Evolutionary conservation across 2,888 invertebrate species (phyloP), one percentile per base, ranked within the genome.

Genomic region (Apeira syringaria): DNA sequence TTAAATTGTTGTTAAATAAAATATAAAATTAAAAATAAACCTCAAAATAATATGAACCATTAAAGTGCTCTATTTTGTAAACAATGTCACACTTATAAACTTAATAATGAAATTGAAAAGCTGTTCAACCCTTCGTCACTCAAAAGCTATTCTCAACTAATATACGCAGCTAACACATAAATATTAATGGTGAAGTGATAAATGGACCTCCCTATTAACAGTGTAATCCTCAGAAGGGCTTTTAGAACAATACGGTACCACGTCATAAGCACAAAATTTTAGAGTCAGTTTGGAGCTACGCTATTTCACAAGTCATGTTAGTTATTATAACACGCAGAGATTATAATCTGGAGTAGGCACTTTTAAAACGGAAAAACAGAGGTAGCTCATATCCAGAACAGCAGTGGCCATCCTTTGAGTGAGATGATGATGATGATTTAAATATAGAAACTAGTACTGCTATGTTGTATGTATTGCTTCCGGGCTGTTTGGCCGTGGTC

Each of bases 271-370:
- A 31, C 42, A 30, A 67, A 63, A 47, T 65, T 64, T 52, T 56
- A 46, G 61, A 56, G 68, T 61, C 67, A 68, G 64, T 58, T 68
- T 50, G 53, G 54, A 43, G n/a, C 37, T 50, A n/a, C 46, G 42
- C 53, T 59, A 53, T 59, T n/a, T 43, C 48, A 31, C 24, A 25
- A 45, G 17, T 29, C 15, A 28, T 2, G 10, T 11, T 26, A 11
- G 26, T 26, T 26, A 11, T 11, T 26, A 6, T 11, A 11, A 26
- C 10, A 11, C 6, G 11, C 11, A n/a, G n/a, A n/a, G n/a, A n/a
- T n/a, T n/a, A n/a, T n/a, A n/a, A n/a, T n/a, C n/a, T n/a, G n/a
- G n/a, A n/a, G n/a, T n/a, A n/a, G n/a, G n/a, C n/a, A n/a, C n/a
- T n/a, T n/a, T n/a, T n/a, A n/a, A n/a, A n/a, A n/a, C n/a, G n/a